Conservation (phyloP, 2,797 vertebrate species). For the Synaphobranchus kaupii region DNA sequence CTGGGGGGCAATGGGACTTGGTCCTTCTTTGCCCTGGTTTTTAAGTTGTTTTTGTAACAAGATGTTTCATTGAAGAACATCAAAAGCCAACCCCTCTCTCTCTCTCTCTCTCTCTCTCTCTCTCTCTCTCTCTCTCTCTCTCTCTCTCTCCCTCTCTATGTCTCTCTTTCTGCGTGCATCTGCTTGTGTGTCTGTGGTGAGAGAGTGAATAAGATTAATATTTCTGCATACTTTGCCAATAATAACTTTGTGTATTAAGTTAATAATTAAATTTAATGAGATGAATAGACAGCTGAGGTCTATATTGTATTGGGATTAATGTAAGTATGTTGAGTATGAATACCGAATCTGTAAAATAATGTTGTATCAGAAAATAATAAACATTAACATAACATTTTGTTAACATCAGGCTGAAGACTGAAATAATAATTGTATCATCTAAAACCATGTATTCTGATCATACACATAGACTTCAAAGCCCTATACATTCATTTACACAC, state of each 20-base stretch:
- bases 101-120: neutral
- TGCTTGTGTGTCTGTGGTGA: neutral
- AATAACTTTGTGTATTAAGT: neutral
- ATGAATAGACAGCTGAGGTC: too few relatives aligned
- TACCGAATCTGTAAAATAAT: neutral
- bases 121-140: neutral
- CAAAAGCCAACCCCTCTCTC: too few relatives aligned
- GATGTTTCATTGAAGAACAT: too few relatives aligned
- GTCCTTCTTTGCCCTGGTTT: too few relatives aligned
- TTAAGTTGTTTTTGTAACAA: too few relatives aligned
- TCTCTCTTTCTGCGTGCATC: neutral
- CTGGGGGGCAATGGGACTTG: too few relatives aligned
- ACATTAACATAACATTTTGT: neutral
- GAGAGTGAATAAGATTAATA: neutral
- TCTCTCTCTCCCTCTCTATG: constrained; percentile 4
- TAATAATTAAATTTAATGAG: too few relatives aligned
- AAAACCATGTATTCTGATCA: too few relatives aligned
- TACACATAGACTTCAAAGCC: too few relatives aligned
- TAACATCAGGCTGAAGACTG: neutral
- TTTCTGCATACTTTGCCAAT: neutral
- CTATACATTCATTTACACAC: too few relatives aligned
- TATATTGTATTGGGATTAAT: too few relatives aligned
- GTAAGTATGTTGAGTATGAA: neutral
- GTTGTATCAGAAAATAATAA: neutral
- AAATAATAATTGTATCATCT: too few relatives aligned